A percentile compares a stretch with the other conserved stretches of the same genome.
These are phyloP conservation scores for Clarias macrocephalus DNA, from an alignment of 2,113 vertebrate genomes.

Conservation along the genomic window DNA sequence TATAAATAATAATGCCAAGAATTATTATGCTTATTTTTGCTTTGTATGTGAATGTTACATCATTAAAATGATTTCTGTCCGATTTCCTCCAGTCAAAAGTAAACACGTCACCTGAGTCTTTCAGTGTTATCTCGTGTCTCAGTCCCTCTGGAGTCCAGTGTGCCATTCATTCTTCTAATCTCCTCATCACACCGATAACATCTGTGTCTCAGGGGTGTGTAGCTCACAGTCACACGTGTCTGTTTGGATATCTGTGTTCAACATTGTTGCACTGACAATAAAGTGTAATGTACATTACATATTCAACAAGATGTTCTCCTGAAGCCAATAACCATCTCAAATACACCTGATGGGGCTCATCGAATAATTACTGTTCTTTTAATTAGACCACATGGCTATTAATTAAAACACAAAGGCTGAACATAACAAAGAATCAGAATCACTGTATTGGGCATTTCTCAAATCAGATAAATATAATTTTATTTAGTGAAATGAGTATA, in stretches of 20 bases:
- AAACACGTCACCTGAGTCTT: slow-evolving; percentile 47
- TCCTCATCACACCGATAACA: slow-evolving; percentile 25
- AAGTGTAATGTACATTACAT: not conserved
- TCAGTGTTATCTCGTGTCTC: slow-evolving; percentile 63
- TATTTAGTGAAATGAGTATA: slow-evolving; percentile 2
- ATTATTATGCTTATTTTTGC: not conserved
- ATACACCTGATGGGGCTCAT: not conserved
- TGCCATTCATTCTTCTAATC: slow-evolving; percentile 63
- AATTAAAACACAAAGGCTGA: not conserved
- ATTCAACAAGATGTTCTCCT: not conserved
- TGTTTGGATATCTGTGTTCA: slow-evolving; percentile 18
- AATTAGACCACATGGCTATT: not conserved
- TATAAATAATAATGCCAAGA: not conserved
- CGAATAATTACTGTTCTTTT: not conserved
- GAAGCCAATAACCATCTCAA: not conserved
- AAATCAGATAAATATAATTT: not conserved
- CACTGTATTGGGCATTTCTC: not conserved
- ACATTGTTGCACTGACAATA: not conserved
- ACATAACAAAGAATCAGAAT: not conserved
- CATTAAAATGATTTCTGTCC: not conserved
- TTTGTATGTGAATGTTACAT: not conserved
- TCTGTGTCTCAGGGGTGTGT: slow-evolving; percentile 8
- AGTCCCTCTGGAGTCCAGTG: slow-evolving; percentile 55
- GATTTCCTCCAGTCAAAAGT: not conserved
- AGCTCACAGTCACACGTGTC: not conserved